Evolutionary conservation across 2,797 vertebrate genomes (phyloP).

Genomic region (Sebastes trivittatus): DNA sequence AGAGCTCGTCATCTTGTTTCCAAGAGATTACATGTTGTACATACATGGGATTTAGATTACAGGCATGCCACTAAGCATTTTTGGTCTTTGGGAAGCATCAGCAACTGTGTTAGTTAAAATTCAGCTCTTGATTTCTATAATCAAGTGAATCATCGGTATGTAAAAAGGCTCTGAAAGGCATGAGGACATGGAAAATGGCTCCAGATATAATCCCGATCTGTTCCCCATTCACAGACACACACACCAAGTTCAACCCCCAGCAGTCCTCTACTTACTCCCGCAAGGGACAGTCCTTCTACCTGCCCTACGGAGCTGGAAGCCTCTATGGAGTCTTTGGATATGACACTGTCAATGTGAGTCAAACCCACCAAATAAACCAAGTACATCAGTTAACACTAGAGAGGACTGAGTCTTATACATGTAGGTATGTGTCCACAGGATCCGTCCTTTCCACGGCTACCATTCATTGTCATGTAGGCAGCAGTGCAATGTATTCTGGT

Average conservation of each 20-base stretch:
- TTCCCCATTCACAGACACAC: slow-evolving; percentile 64
- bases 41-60: slow-evolving; percentile 14
- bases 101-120: background rate
- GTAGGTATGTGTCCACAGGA: no score
- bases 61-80: slow-evolving; percentile 1
- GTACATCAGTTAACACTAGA: background rate
- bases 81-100: background rate
- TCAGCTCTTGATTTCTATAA: slow-evolving; percentile 2
- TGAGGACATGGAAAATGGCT: background rate
- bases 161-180: background rate
- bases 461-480: no score
- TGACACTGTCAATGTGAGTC: slow-evolving; percentile 82
- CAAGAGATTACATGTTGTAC: slow-evolving; percentile 8
- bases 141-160: background rate
- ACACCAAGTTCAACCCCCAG: slow-evolving; percentile 73
- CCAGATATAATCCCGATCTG: slow-evolving; percentile 10
- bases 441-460: no score
- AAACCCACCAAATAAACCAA: background rate
- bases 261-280: slow-evolving; percentile 75
- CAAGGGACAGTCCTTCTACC: slow-evolving; percentile 47
- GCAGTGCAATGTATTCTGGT: no score
- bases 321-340: slow-evolving; percentile 76
- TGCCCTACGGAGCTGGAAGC: slow-evolving; percentile 79
- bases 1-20: slow-evolving; percentile 17
- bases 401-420: background rate